Evolutionary conservation across 2,888 invertebrate species (phyloP).

Genomic region (Lasioglossum leucozonium): DNA sequence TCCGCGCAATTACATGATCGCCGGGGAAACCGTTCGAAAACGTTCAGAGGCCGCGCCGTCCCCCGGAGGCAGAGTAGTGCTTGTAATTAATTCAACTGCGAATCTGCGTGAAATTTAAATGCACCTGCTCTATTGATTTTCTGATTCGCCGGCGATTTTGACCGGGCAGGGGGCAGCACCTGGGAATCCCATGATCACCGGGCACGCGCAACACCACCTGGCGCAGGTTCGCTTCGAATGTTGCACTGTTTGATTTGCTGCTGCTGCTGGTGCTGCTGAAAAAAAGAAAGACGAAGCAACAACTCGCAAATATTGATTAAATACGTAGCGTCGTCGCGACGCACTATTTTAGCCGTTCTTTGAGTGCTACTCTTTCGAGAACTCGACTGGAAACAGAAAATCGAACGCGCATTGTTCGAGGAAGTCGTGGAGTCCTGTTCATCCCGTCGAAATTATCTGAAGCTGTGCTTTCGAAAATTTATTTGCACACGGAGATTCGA

Average conservation of each 20-base stretch:
- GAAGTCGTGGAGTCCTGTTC: neutral
- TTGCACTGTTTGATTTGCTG: conserved; percentile 1
- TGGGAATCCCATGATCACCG: neutral
- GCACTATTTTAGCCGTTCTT: neutral
- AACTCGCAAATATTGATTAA: conserved; percentile 19
- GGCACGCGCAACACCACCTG: conserved; percentile 12
- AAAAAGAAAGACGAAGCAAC: neutral
- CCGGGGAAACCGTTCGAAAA: conserved; percentile 24
- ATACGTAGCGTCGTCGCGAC: neutral
- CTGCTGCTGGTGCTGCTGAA: neutral
- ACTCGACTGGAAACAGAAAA: neutral
- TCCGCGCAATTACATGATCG: conserved; percentile 27
- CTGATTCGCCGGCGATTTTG: conserved; percentile 30
- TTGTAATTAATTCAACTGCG: conserved; percentile 67
- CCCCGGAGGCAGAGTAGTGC: conserved; percentile 32
- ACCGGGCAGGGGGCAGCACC: conserved; percentile 56
- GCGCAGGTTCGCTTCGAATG: neutral
- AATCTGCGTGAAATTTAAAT: conserved; percentile 71
- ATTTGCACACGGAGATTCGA: neutral
- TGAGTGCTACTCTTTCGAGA: neutral
- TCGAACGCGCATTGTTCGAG: neutral
- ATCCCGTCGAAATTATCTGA: neutral
- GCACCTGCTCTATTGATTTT: conserved; percentile 68
- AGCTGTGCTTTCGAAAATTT: neutral
- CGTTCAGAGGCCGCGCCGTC: neutral